Percentiles rank a stretch among this genome's conserved stretches.
phyloP scores from a whole-genome alignment of 2,888 invertebrate genomes.

The Cheilosia urbana region DNA sequence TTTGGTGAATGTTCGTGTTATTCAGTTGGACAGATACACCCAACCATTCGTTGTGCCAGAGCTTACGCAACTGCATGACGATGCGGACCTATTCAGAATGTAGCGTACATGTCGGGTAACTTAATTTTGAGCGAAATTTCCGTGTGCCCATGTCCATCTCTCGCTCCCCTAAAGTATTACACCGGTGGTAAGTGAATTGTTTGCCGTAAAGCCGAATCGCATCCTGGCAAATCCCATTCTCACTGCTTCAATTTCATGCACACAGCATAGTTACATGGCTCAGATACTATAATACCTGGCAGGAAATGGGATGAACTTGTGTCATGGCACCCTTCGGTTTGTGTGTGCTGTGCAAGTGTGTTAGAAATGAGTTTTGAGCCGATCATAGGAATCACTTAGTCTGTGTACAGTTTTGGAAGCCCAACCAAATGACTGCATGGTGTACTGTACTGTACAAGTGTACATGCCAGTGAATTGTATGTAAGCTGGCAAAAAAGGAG shows the following conservation, averaged over 20 bases:
- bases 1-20: constrained; percentile 9
- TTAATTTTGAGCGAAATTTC: constrained; percentile 35
- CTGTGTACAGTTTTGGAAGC: neutral
- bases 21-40: constrained; percentile 29
- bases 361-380: constrained; percentile 62
- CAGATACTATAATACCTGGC: neutral
- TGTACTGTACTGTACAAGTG: too few species aligned
- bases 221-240: neutral
- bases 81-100: constrained; percentile 4
- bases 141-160: neutral
- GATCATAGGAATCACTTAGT: constrained; percentile 51
- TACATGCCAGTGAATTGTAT: too few species aligned
- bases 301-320: constrained; percentile 23
- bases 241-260: neutral
- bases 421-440: neutral
- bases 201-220: constrained; percentile 1
- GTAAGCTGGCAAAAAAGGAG: neutral
- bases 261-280: neutral
- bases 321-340: constrained; percentile 3
- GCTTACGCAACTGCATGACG: constrained; percentile 16
- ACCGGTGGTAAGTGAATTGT: constrained; percentile 17
- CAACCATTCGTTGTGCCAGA: constrained; percentile 21
- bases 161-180: constrained; percentile 3
- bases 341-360: constrained; percentile 12
- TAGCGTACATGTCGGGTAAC: constrained; percentile 11